A percentile compares a stretch with the other conserved stretches of the same genome.
These are phyloP conservation scores for Pteruthius melanotis DNA, from an alignment of 2,113 vertebrate genomes.

Conservation along the genomic window DNA sequence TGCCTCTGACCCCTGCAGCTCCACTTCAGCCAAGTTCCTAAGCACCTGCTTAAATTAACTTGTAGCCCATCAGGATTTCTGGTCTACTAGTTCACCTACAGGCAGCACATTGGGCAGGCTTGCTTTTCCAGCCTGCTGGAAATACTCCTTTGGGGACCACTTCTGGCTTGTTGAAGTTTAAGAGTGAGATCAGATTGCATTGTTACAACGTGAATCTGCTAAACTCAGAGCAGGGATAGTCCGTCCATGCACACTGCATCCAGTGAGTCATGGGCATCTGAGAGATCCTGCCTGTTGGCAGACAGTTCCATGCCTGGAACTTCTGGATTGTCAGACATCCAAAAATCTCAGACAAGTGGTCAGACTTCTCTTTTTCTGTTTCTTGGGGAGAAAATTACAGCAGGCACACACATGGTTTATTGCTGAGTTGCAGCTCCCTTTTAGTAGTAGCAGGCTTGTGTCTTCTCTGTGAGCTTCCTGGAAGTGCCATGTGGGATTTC, in stretches of 20 bases:
- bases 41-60: not conserved
- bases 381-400: not conserved
- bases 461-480: not conserved
- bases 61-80: not conserved
- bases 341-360: not conserved
- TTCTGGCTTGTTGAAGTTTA: not conserved
- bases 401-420: not conserved
- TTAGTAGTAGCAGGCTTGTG: not conserved
- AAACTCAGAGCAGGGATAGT: not conserved
- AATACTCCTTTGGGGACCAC: not conserved
- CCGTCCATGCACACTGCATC: rapidly evolving
- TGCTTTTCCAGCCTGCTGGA: not conserved
- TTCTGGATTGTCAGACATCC: not conserved
- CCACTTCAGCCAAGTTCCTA: not conserved
- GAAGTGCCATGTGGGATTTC: not conserved
- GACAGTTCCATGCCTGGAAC: not conserved
- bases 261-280: not conserved
- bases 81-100: not conserved
- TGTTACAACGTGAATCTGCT: rapidly evolving
- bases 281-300: not conserved
- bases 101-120: not conserved
- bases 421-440: not conserved
- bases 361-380: not conserved
- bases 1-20: not conserved
- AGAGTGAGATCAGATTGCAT: not conserved